Conservation (phyloP, 1,140 invertebrate genomes). For the Leptinotarsa texana region DNA sequence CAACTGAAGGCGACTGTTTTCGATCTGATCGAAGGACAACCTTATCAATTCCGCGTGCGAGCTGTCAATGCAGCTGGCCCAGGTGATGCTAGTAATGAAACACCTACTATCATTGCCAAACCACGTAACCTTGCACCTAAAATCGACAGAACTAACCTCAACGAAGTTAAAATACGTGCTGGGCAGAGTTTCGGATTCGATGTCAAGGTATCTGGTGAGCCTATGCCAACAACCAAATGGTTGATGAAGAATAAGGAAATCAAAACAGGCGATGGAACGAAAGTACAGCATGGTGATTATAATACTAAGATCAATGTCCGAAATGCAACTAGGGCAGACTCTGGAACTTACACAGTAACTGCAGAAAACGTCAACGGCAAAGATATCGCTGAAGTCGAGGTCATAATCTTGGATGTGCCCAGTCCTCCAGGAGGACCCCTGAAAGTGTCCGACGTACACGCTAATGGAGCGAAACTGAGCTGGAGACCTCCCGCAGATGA, state of each 20-base stretch:
- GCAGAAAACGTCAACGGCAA: conserved; percentile 93
- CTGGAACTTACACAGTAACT: conserved; percentile 87
- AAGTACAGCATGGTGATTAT: conserved; percentile 84
- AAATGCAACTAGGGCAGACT: conserved; percentile 83
- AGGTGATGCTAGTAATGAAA: conserved; percentile 86
- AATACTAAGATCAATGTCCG: conserved; percentile 86
- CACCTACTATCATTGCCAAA: conserved; percentile 87
- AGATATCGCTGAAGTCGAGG: conserved; percentile 88
- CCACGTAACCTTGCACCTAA: conserved; percentile 83
- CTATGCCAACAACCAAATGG: conserved; percentile 89
- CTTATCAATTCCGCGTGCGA: conserved; percentile 88
- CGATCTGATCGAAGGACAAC: conserved; percentile 87
- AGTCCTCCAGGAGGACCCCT: conserved; percentile 89
- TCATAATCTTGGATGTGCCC: conserved; percentile 90
- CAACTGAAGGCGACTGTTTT: conserved; percentile 83
- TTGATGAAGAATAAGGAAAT: conserved; percentile 74
- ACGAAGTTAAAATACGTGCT: conserved; percentile 83
- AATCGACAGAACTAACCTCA: conserved; percentile 87
- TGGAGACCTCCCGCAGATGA: conserved; percentile 93
- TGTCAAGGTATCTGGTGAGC: conserved; percentile 86
- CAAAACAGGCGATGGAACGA: conserved; percentile 69
- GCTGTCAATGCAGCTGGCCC: conserved; percentile 93
- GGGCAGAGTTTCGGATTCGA: conserved; percentile 84
- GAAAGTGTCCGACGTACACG: conserved; percentile 83
- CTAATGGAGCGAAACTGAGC: conserved; percentile 80